Evolutionary conservation across 1,140 invertebrate species (phyloP).

Genomic region (Delia radicum): DNA sequence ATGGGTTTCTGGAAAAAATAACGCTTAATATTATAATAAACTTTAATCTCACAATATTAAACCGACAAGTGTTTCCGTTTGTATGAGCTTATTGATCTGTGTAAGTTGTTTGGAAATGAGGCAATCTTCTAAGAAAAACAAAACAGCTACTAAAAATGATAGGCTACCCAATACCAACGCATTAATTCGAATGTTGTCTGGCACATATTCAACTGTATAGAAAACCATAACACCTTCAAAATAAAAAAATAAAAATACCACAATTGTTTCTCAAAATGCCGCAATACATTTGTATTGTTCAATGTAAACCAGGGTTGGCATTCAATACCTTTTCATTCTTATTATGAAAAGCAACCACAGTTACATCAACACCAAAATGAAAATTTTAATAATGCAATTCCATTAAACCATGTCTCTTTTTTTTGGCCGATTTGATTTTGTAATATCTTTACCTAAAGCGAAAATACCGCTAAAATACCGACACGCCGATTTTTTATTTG

Average conservation of each 20-base stretch:
- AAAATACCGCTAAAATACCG: too few species aligned
- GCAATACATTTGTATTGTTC: too few species aligned
- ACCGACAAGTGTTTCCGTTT: background rate
- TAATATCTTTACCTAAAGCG: too few species aligned
- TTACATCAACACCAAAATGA: too few species aligned
- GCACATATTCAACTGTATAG: slow-evolving; percentile 5
- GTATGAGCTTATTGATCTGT: background rate
- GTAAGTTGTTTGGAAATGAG: background rate
- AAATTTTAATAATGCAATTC: background rate
- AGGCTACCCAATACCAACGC: background rate
- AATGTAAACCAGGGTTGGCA: too few species aligned
- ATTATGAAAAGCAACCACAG: too few species aligned
- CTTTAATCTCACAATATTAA: too few species aligned
- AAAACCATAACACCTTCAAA: background rate
- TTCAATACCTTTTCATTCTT: too few species aligned
- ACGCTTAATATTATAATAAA: too few species aligned
- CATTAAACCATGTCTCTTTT: background rate
- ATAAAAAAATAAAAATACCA: background rate
- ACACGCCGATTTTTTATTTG: too few species aligned
- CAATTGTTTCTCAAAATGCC: too few species aligned
- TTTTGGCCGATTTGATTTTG: too few species aligned
- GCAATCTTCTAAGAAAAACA: slow-evolving; percentile 11
- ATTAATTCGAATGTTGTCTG: background rate
- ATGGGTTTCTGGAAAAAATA: slow-evolving; percentile 3
- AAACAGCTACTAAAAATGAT: background rate